Evolutionary conservation across 2,113 vertebrate genomes (phyloP).

Genomic region (Gymnarchus niloticus): DNA sequence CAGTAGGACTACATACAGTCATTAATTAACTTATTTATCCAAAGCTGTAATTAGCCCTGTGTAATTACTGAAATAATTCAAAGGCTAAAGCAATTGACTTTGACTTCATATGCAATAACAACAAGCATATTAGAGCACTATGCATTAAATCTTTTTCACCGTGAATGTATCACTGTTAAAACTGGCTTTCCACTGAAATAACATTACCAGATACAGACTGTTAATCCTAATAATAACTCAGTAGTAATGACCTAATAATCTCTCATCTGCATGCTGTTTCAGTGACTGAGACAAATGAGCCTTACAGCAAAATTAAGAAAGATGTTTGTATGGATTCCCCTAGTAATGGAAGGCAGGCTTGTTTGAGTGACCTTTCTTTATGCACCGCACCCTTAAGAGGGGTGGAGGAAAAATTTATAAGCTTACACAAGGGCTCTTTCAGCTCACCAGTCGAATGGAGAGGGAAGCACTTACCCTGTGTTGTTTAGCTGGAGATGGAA

Average conservation of each 20-base stretch:
- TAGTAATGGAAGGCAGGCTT: not conserved
- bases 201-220: not conserved
- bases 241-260: not conserved
- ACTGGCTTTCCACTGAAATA: not conserved
- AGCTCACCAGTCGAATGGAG: not conserved
- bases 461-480: not conserved
- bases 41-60: not conserved
- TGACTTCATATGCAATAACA: slow-evolving; percentile 5
- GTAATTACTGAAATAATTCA: not conserved
- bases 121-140: not conserved
- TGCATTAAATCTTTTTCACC: not conserved
- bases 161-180: not conserved
- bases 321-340: not conserved
- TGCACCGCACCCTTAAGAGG: not conserved
- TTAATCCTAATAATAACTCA: not conserved
- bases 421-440: not conserved
- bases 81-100: slow-evolving; percentile 8
- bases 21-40: slow-evolving; percentile 7
- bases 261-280: not conserved
- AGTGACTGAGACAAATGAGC: not conserved
- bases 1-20: not conserved
- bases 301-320: not conserved
- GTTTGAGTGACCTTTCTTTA: not conserved
- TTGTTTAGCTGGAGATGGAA: not conserved
- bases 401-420: not conserved